Evolutionary conservation across 2,888 invertebrate species (phyloP), one percentile per base, ranked within the genome.

Genomic region (Cylloceria caligata): DNA sequence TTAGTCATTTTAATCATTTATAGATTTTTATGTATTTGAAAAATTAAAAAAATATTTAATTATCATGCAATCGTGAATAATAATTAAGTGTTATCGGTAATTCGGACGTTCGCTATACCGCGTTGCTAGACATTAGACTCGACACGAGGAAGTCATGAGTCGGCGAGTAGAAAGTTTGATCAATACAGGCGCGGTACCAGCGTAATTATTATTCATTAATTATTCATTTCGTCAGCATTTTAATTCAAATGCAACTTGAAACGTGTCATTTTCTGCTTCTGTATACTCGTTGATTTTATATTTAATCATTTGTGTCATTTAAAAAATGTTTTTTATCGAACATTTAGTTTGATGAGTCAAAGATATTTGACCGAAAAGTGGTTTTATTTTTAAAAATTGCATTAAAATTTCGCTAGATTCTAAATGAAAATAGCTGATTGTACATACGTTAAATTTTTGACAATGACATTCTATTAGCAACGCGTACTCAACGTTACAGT

Each of bases 101-200:
- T 19, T 34, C 16, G 39, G 19, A 13, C 39, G 21, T 62, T 19
- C 3, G 1, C 34, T 19, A 11, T 9, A 5, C 2, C 36, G 5
- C 24, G 24, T 13, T 30, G 19, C n/a, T 11, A 16, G 30, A 3
- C n/a, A n/a, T n/a, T n/a, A n/a, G n/a, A n/a, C n/a, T n/a, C 55
- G 13, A 30, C 3, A 13, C 4, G 3, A 30, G n/a, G 30, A 57
- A 9, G 9, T 57, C 57, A 34, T 16, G 16, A 7, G 49, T 21
- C 27, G 27, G 4, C 52, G 57, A 57, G 34, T 5, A 19, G 16
- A n/a, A n/a, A 2, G 62, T 62, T 62, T 62, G 62, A 62, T 62
- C 62, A 39, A 62, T 62, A 62, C 5, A 4, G 3, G n/a, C n/a
- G n/a, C n/a, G 30, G 30, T 34, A 34, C n/a, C 42, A n/a, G 42